Percentiles rank a stretch among this genome's conserved stretches.
Evolutionary conservation across 64 coral and sea anemone genomes (phyloP).

Genomic region (Porites lutea): DNA sequence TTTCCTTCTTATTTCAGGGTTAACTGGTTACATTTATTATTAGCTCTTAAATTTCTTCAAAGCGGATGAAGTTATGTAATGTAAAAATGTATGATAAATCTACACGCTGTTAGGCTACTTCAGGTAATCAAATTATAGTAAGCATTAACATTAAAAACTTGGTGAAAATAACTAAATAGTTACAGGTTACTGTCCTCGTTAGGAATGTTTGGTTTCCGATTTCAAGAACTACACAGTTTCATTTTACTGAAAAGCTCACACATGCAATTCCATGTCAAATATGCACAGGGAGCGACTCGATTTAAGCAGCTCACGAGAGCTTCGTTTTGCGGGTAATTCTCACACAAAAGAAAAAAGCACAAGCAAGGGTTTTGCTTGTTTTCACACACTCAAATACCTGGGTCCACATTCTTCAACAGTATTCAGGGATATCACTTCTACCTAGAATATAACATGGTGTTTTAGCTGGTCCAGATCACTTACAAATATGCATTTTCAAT

Average conservation of each 20-base stretch:
- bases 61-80: too few relatives aligned
- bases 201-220: too few relatives aligned
- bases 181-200: too few relatives aligned
- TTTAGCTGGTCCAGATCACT: conserved; percentile 37
- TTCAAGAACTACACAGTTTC: too few relatives aligned
- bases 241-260: neutral
- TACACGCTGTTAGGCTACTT: too few relatives aligned
- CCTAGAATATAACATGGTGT: conserved; percentile 51
- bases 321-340: neutral
- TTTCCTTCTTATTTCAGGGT: too few relatives aligned
- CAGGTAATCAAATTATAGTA: too few relatives aligned
- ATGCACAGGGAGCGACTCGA: neutral
- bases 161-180: too few relatives aligned
- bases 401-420: neutral
- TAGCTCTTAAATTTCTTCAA: too few relatives aligned
- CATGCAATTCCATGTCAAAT: neutral
- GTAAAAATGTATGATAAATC: too few relatives aligned
- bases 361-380: conserved; percentile 20
- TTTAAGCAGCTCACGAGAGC: neutral
- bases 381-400: conserved; percentile 58
- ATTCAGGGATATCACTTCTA: conserved; percentile 22
- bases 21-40: too few relatives aligned
- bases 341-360: conserved; percentile 31
- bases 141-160: too few relatives aligned
- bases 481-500: neutral